Evolutionary conservation across 1,140 invertebrate genomes (phyloP).

Genomic region (Ips typographus): DNA sequence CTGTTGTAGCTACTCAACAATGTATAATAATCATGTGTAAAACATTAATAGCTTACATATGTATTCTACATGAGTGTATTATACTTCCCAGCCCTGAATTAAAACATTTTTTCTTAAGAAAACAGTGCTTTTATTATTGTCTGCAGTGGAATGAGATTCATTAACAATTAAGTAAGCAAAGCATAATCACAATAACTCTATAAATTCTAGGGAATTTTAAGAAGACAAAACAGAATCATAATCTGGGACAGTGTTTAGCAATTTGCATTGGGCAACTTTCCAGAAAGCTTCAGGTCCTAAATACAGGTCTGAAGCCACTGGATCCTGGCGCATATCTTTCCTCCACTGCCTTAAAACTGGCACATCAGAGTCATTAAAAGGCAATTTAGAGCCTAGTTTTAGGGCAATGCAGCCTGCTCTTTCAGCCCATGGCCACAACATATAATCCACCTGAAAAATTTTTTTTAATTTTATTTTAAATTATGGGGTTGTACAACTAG

Average conservation of each 20-base stretch:
- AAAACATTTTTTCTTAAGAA: too few relatives aligned
- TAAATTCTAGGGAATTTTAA: not conserved
- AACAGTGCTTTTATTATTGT: too few relatives aligned
- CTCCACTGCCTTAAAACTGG: constrained; percentile 59
- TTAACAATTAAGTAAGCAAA: too few relatives aligned
- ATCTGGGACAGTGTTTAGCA: constrained; percentile 33
- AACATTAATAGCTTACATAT: too few relatives aligned
- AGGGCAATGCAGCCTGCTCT: constrained; percentile 60
- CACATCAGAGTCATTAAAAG: constrained; percentile 49
- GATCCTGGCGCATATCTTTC: constrained; percentile 67
- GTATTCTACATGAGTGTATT: too few relatives aligned
- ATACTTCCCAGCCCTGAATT: too few relatives aligned
- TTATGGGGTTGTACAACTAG: not conserved
- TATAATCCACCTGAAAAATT: constrained; percentile 65
- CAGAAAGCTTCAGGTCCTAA: constrained; percentile 44
- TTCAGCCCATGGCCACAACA: constrained; percentile 90
- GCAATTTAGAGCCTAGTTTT: constrained; percentile 58
- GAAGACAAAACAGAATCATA: constrained; percentile 43
- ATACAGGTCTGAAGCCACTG: constrained; percentile 50
- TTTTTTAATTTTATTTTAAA: constrained; percentile 1
- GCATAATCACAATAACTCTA: too few relatives aligned
- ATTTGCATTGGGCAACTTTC: constrained; percentile 43
- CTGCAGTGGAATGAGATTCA: too few relatives aligned
- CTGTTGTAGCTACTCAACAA: too few relatives aligned
- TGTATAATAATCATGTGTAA: too few relatives aligned